A percentile compares a stretch with the other conserved stretches of the same genome.
phyloP scores from a whole-genome alignment of 2,888 invertebrate species.

The Stenurella melanura region DNA sequence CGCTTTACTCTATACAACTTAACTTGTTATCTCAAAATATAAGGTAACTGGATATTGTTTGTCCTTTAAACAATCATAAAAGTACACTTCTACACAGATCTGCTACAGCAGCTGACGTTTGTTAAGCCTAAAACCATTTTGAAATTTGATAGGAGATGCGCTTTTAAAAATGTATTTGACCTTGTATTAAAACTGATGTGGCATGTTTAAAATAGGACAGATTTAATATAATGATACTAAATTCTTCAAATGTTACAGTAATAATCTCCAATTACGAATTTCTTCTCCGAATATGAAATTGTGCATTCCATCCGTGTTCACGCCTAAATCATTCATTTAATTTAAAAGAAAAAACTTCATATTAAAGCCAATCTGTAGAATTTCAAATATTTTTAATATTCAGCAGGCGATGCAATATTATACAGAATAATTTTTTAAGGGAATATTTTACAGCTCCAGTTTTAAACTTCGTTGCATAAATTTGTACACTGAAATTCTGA shows the following conservation, averaged over 20 bases:
- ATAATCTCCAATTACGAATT: neutral
- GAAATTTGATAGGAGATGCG: no score
- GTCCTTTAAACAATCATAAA: no score
- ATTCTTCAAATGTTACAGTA: neutral
- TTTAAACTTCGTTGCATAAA: neutral
- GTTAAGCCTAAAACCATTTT: no score
- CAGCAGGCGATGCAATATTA: neutral
- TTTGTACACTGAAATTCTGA: neutral
- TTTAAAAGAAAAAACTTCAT: neutral
- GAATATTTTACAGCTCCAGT: neutral
- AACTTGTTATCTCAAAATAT: no score
- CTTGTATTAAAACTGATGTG: no score
- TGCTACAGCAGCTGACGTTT: no score
- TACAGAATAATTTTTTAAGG: slow-evolving; percentile 6
- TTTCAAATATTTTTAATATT: neutral
- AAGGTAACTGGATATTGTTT: no score
- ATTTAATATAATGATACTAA: neutral
- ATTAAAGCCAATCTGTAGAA: neutral
- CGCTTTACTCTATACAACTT: no score
- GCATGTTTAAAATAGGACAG: no score
- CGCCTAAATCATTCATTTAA: neutral
- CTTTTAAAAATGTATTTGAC: no score
- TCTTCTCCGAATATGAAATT: neutral
- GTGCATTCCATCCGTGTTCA: neutral
- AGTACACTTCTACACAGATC: no score